These are phyloP conservation scores for Lycaon pictus DNA, from an alignment of 2,113 vertebrate species.

Conservation along the genomic window DNA sequence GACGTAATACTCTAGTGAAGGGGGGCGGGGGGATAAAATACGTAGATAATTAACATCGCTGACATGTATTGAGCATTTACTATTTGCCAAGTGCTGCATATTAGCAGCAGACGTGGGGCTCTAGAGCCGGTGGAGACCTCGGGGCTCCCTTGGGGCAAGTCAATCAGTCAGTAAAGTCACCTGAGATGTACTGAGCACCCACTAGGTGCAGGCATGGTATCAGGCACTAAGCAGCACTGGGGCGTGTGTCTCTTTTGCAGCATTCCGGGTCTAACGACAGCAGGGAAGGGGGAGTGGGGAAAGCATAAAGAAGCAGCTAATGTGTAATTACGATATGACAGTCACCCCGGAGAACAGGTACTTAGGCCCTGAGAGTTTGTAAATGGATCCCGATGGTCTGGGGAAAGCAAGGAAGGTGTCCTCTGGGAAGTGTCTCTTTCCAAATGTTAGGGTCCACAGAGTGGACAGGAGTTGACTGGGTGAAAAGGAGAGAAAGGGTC, in stretches of 20 bases:
- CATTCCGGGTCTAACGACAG: background rate
- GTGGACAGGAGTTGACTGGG: background rate
- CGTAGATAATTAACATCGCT: too few species aligned
- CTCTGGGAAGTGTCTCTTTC: background rate
- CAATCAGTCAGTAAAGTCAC: background rate
- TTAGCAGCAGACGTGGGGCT: background rate
- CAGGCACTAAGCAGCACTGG: background rate
- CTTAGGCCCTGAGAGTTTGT: background rate
- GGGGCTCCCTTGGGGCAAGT: background rate
- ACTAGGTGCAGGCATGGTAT: background rate
- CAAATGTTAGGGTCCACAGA: background rate
- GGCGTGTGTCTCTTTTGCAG: background rate
- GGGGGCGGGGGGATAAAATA: too few species aligned
- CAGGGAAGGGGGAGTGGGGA: background rate
- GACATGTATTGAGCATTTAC: too few species aligned
- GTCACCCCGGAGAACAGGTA: background rate
- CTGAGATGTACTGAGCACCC: background rate
- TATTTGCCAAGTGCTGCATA: too few species aligned
- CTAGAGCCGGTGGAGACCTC: background rate
- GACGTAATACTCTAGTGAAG: too few species aligned
- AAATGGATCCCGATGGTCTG: background rate
- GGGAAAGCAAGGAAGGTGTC: background rate
- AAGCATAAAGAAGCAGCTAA: background rate
- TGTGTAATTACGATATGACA: fast-evolving
- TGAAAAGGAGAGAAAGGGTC: background rate